Evolutionary conservation across 2,888 invertebrate genomes (phyloP).

Genomic region (Caenorhabditis imperialis): DNA sequence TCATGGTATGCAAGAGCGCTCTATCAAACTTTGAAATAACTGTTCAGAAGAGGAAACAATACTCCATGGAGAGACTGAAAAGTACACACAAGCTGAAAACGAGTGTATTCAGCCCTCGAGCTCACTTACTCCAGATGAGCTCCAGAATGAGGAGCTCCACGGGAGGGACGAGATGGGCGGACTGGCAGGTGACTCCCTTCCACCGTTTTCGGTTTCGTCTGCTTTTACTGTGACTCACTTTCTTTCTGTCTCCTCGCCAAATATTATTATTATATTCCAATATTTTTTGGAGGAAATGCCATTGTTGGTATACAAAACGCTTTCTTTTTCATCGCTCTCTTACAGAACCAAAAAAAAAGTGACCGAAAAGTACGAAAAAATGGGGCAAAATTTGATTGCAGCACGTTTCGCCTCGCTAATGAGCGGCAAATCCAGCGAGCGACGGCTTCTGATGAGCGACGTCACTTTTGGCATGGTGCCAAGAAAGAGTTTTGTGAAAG

Average conservation of each 20-base stretch:
- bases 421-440: slow-evolving; percentile 32
- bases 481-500: slow-evolving; percentile 26
- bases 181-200: slow-evolving; percentile 20
- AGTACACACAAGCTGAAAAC: slow-evolving; percentile 7
- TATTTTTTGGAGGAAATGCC: slow-evolving; percentile 9
- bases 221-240: slow-evolving; percentile 30
- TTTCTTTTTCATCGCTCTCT: not conserved
- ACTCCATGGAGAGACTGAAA: too few relatives aligned
- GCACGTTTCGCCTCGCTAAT: slow-evolving; percentile 43
- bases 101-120: too few relatives aligned
- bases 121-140: not conserved
- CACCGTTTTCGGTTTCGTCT: not conserved
- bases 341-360: slow-evolving; percentile 1
- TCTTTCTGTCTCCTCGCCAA: slow-evolving; percentile 13
- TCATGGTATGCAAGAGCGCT: not conserved
- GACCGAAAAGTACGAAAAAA: too few relatives aligned
- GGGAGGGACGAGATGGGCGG: slow-evolving; percentile 27
- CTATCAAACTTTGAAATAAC: too few relatives aligned
- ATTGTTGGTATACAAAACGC: too few relatives aligned
- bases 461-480: slow-evolving; percentile 42
- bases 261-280: slow-evolving; percentile 31
- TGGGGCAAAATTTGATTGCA: slow-evolving; percentile 21
- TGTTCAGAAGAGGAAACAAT: too few relatives aligned
- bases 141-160: slow-evolving; percentile 3
- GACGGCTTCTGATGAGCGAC: slow-evolving; percentile 44